Conservation (phyloP, 2,113 vertebrate species). For the Tupaia tana region DNA sequence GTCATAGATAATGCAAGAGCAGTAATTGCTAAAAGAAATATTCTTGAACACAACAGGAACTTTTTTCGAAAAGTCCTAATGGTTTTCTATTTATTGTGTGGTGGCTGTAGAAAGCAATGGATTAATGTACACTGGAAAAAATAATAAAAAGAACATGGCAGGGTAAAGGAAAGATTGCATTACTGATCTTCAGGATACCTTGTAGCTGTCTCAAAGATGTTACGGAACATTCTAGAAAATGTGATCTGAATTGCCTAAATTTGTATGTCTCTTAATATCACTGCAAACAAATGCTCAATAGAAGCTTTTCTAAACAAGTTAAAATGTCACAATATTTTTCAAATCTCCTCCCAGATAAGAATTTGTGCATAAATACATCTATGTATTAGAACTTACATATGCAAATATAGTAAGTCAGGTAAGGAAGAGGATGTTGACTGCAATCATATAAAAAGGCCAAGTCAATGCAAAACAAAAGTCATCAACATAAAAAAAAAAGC, state of each 20-base stretch:
- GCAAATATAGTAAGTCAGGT: background rate
- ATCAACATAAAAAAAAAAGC: background rate
- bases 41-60: conserved; percentile 1
- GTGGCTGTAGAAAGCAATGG: background rate
- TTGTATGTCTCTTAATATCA: conserved; percentile 27
- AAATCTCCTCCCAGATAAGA: background rate
- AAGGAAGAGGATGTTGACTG: background rate
- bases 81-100: background rate
- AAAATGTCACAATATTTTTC: background rate
- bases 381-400: background rate
- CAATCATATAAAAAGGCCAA: background rate
- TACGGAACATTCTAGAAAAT: background rate
- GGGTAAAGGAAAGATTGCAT: too few relatives aligned
- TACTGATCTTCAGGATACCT: background rate
- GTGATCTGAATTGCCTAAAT: background rate
- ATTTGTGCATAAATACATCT: background rate
- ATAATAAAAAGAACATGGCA: background rate
- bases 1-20: background rate
- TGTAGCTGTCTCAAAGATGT: background rate
- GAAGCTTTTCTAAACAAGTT: background rate
- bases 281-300: background rate
- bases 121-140: background rate
- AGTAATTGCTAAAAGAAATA: background rate
- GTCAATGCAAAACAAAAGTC: background rate
- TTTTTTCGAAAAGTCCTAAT: background rate